phyloP scores from a whole-genome alignment of 2,888 invertebrate species.

The Leucania comma region DNA sequence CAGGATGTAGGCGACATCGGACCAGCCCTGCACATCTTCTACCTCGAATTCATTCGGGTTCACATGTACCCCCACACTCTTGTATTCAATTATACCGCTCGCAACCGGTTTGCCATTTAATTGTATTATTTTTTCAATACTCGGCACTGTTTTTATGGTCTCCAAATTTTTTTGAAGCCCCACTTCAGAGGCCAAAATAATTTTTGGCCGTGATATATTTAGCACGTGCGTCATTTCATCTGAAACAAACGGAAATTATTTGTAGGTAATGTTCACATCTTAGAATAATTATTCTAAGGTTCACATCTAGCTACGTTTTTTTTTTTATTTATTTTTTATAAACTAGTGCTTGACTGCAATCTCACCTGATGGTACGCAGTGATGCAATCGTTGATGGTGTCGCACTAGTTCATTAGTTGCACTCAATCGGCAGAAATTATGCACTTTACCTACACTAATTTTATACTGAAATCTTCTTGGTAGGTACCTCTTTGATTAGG shows the following conservation, averaged over 20 bases:
- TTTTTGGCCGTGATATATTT: conserved; percentile 92
- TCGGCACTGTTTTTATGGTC: conserved; percentile 68
- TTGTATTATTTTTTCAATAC: conserved; percentile 91
- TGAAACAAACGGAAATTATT: conserved; percentile 57
- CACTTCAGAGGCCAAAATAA: conserved; percentile 91
- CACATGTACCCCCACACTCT: conserved; percentile 52
- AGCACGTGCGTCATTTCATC: conserved; percentile 89
- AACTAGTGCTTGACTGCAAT: too few species aligned
- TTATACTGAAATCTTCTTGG: too few species aligned
- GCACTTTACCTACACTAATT: background rate
- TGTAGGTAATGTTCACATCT: background rate
- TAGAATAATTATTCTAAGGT: too few species aligned
- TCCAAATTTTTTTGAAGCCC: conserved; percentile 70
- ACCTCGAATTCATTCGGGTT: conserved; percentile 66
- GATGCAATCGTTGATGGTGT: too few species aligned
- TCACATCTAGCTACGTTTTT: too few species aligned
- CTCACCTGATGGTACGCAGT: too few species aligned
- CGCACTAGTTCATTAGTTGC: too few species aligned
- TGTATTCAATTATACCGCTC: conserved; percentile 62
- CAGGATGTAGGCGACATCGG: conserved; percentile 81
- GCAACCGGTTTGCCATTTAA: conserved; percentile 87
- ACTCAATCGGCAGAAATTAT: background rate
- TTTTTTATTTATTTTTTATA: too few species aligned
- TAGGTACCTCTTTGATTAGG: too few species aligned
- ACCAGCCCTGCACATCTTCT: conserved; percentile 69